A percentile compares a stretch with the other conserved stretches of the same genome.
phyloP scores from a whole-genome alignment of 2,797 vertebrate genomes.

The Neomorphus geoffroyi region DNA sequence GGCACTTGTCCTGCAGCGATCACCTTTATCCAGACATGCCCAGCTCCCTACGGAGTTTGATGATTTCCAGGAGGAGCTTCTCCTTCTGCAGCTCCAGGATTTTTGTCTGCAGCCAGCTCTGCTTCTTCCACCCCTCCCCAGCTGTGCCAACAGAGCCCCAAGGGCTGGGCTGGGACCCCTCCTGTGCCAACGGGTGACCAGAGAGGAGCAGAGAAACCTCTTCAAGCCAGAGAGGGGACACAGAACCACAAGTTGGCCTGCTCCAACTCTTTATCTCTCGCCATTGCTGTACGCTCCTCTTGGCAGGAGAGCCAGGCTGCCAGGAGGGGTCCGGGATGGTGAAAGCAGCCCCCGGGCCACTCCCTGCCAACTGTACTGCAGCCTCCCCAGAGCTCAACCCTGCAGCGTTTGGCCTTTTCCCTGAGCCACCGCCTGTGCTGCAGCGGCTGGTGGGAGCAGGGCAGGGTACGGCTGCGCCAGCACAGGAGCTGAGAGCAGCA shows the following conservation, averaged over 20 bases:
- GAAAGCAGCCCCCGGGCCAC: not conserved
- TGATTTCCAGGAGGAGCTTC: not conserved
- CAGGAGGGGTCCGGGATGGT: rapidly evolving
- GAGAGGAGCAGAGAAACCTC: not conserved
- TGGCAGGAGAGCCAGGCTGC: not conserved
- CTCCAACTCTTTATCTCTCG: not conserved
- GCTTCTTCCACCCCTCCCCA: not conserved
- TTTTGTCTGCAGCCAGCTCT: not conserved
- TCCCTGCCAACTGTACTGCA: too few relatives aligned
- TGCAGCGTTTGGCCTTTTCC: not conserved
- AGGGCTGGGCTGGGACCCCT: not conserved
- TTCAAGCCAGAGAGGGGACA: not conserved
- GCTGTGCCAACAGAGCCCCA: not conserved
- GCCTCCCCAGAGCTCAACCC: not conserved
- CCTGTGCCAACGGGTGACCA: not conserved
- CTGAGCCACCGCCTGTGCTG: not conserved
- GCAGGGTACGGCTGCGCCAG: too few relatives aligned
- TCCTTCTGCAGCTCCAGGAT: not conserved
- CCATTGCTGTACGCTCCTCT: rapidly evolving
- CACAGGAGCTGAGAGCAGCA: not conserved
- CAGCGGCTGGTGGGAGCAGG: not conserved
- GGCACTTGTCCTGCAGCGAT: not conserved
- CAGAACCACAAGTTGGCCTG: not conserved
- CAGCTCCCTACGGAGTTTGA: not conserved
- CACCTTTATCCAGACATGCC: not conserved